Evolutionary conservation across 35 echinoderm and acorn worm species (phyloP), one percentile per base, ranked within the genome.

Genomic region (Acanthaster planci): DNA sequence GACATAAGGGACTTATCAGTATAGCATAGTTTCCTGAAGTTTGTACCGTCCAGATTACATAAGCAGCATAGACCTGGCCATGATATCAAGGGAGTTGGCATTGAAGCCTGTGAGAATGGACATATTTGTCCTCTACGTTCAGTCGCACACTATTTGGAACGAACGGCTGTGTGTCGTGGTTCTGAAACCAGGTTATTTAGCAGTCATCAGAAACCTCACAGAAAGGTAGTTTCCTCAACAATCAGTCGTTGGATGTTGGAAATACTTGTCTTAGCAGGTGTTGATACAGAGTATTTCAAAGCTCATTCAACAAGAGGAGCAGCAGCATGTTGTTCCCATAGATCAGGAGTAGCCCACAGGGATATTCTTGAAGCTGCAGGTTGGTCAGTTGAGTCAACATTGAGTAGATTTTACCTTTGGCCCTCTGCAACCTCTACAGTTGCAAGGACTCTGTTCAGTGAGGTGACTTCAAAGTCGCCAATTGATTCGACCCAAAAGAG

Each of bases 381-480:
- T 57, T 57, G 54, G 54, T 15, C 54, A 18, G 16, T 22, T 1
- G 7, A 7, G 16, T 57, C 54, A 57, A 57, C 54, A 57, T 57
- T 77, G 19, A 2, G 75, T n/a, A n/a, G n/a, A n/a, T n/a, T 77
- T 77, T 77, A 77, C 37, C 75, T 26, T 2, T 26, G 10, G 37
- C 75, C 78, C 50, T 42, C 78, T 38, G 78, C 78, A 36, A 50
- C 1, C 40, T 80, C 78, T 16, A 16, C 50, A 29, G 78, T 80
- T 36, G 78, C 78, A 7, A 17, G 50, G 40, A 40, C 78, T 36
- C 36, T 80, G 0, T 40, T 80, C 2, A 35, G 78, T 80, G 78
- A 40, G 78, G 78, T 50, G 37, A 44, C 78, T 80, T 80, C 78
- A 80, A 80, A 80, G 78, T 80, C 78, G 78, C 78, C 78, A 38